These are phyloP conservation scores for Melanostoma mellinum DNA, from an alignment of 2,888 invertebrate species.

Conservation along the genomic window DNA sequence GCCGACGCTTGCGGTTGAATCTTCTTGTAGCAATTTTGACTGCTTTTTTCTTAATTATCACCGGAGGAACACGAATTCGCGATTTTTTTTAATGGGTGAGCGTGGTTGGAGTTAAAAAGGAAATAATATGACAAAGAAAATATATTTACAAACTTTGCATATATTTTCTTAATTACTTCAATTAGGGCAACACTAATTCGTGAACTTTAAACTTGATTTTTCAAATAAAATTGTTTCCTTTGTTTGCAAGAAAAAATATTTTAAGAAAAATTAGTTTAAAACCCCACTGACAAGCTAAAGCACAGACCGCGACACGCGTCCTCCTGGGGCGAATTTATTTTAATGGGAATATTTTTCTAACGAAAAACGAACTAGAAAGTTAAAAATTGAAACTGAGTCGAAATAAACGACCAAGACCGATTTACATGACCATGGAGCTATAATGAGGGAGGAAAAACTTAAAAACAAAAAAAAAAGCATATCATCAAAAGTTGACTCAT, in stretches of 20 bases:
- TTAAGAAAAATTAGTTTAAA: constrained; percentile 43
- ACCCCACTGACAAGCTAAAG: constrained; percentile 62
- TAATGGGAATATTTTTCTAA: constrained; percentile 32
- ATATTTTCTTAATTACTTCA: background rate
- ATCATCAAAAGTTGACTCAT: too few relatives aligned
- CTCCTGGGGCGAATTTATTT: constrained; percentile 65
- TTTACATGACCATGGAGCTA: too few relatives aligned
- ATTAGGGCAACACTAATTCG: constrained; percentile 13
- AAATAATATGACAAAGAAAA: constrained; percentile 1
- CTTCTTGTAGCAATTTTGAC: constrained; percentile 57
- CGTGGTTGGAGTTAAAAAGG: constrained; percentile 1
- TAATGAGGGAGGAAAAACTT: too few relatives aligned
- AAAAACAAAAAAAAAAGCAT: too few relatives aligned
- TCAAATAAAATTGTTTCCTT: constrained; percentile 1
- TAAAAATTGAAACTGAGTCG: too few relatives aligned
- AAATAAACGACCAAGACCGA: too few relatives aligned
- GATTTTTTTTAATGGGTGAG: background rate
- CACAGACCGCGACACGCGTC: constrained; percentile 66
- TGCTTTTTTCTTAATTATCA: background rate
- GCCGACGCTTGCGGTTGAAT: constrained; percentile 63
- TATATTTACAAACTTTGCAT: too few relatives aligned
- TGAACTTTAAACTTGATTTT: background rate
- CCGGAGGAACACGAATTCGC: constrained; percentile 43
- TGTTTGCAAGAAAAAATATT: constrained; percentile 8
- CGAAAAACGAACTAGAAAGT: constrained; percentile 9